A percentile compares a stretch with the other conserved stretches of the same genome.
Conservation (phyloP, 2,888 invertebrate genomes). For the Drosophila histrio region DNA sequence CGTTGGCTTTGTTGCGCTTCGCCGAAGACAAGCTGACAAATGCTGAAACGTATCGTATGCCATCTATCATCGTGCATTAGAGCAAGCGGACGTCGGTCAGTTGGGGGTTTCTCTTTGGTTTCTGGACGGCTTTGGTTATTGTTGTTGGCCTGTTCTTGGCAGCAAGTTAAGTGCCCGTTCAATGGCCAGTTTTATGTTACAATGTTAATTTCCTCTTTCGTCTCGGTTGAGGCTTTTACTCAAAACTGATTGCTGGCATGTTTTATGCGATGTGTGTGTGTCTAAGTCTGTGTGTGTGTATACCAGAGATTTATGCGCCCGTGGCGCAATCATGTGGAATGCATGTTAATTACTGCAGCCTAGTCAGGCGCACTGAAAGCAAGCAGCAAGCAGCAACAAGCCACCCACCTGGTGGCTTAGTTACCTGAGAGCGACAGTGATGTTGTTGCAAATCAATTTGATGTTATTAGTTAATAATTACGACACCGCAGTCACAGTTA, state of each 20-base stretch:
- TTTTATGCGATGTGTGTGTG: slow-evolving; percentile 16
- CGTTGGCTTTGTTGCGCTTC: slow-evolving; percentile 79
- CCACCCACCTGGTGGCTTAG: background rate
- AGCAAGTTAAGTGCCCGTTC: slow-evolving; percentile 79
- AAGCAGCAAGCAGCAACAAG: background rate
- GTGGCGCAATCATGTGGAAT: slow-evolving; percentile 77
- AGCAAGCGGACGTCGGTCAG: slow-evolving; percentile 49
- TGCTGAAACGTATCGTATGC: slow-evolving; percentile 80
- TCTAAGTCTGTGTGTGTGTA: background rate
- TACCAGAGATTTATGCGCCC: slow-evolving; percentile 69
- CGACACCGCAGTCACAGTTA: slow-evolving; percentile 62
- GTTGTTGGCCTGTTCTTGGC: slow-evolving; percentile 43
- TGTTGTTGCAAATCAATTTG: slow-evolving; percentile 79
- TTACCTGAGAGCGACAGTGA: slow-evolving; percentile 10
- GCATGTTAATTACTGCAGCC: slow-evolving; percentile 76
- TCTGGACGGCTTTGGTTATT: slow-evolving; percentile 10
- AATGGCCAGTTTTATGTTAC: slow-evolving; percentile 79
- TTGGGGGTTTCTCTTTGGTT: slow-evolving; percentile 20
- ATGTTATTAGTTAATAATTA: slow-evolving; percentile 80
- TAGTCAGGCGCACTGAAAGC: slow-evolving; percentile 37
- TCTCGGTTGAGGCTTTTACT: slow-evolving; percentile 60
- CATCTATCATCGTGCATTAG: slow-evolving; percentile 81
- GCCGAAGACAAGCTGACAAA: slow-evolving; percentile 79
- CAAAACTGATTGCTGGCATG: slow-evolving; percentile 68
- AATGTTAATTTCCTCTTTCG: slow-evolving; percentile 73